Conservation (phyloP, 2,888 invertebrate genomes). For the Campaea margaritaria region DNA sequence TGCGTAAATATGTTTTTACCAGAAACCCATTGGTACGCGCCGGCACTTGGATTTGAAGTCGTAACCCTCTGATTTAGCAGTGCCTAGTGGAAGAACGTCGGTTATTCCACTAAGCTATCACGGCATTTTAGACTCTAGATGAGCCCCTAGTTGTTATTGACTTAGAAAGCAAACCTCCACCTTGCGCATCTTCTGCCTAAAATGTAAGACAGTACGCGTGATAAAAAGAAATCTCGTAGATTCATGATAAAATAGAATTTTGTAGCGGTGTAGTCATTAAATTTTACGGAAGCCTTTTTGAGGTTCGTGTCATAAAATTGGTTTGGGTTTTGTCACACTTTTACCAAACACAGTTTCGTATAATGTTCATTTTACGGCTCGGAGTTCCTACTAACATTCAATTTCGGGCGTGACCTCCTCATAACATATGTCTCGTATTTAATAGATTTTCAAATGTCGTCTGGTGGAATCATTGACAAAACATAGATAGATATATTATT, state of each 20-base stretch:
- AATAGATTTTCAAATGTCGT: too few species aligned
- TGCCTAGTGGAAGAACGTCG: too few species aligned
- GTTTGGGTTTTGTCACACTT: slow-evolving; percentile 16
- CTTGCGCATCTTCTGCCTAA: background rate
- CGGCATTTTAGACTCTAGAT: background rate
- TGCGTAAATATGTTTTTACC: too few species aligned
- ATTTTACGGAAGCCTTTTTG: slow-evolving; percentile 21
- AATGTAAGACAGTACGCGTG: background rate
- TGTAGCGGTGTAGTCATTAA: slow-evolving; percentile 22
- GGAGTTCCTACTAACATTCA: too few species aligned
- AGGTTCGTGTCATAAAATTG: slow-evolving; percentile 11
- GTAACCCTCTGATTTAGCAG: too few species aligned
- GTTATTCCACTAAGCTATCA: too few species aligned
- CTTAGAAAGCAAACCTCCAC: background rate
- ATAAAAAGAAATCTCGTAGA: slow-evolving; percentile 13
- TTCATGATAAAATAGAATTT: slow-evolving; percentile 20
- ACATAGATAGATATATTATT: too few species aligned
- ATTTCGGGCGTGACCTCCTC: too few species aligned
- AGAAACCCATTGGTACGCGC: too few species aligned
- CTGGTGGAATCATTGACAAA: too few species aligned
- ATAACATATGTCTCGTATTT: too few species aligned
- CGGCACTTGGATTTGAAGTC: too few species aligned
- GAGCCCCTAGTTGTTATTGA: background rate
- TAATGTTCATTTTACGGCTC: slow-evolving; percentile 8
- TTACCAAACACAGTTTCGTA: slow-evolving; percentile 7